Percentiles rank a stretch among this genome's conserved stretches.
Conservation (phyloP, 1,140 invertebrate species). For the Anagrus nilaparvatae region DNA sequence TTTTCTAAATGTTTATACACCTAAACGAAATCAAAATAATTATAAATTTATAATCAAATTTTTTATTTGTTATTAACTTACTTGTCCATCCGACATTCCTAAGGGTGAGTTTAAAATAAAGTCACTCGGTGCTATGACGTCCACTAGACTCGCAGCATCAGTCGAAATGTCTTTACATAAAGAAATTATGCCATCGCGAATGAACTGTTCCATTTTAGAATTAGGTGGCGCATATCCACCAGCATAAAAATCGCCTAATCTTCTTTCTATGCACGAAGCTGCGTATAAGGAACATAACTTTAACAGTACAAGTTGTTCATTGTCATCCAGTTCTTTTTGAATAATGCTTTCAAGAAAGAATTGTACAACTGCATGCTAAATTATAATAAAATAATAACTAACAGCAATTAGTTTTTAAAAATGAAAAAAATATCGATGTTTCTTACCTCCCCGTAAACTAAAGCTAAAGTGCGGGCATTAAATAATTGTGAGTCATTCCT, state of each 20-base stretch:
- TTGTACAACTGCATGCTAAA: constrained; percentile 52
- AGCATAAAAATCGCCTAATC: constrained; percentile 66
- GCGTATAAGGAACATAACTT: constrained; percentile 63
- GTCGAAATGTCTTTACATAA: constrained; percentile 62
- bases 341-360: constrained; percentile 47
- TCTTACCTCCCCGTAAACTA: constrained; percentile 63
- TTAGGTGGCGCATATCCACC: constrained; percentile 49
- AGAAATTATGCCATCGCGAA: constrained; percentile 54
- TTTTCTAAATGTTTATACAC: constrained; percentile 76
- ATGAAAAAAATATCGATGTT: constrained; percentile 2
- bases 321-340: constrained; percentile 35
- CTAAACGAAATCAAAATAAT: constrained; percentile 37
- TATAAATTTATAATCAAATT: constrained; percentile 1
- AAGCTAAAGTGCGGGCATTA: constrained; percentile 60
- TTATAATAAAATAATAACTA: constrained; percentile 7
- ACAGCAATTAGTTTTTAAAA: constrained; percentile 8
- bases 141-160: constrained; percentile 68
- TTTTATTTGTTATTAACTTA: constrained; percentile 30
- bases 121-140: constrained; percentile 80
- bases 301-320: constrained; percentile 46
- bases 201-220: constrained; percentile 39
- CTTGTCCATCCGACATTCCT: constrained; percentile 73
- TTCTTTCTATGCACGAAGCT: constrained; percentile 60
- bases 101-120: constrained; percentile 77
- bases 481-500: constrained; percentile 77